phyloP scores from a whole-genome alignment of 2,797 vertebrate species.

The Thaleichthys pacificus region DNA sequence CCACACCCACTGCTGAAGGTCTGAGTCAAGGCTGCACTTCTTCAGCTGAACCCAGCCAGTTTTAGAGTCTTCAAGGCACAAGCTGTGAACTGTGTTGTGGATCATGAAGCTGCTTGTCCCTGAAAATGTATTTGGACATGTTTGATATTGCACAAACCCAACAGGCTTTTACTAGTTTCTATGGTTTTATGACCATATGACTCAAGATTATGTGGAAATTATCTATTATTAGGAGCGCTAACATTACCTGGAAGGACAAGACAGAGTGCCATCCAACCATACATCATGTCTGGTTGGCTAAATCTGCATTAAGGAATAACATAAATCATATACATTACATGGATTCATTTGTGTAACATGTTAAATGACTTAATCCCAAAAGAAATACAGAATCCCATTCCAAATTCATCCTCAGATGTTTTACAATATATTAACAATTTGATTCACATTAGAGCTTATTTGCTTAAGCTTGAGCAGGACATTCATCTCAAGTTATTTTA shows the following conservation, averaged over 20 bases:
- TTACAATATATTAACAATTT: background rate
- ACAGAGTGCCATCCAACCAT: conserved; percentile 65
- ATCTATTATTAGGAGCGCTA: background rate
- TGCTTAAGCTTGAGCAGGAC: background rate
- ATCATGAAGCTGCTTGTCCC: conserved; percentile 67
- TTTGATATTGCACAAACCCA: background rate
- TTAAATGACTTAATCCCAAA: background rate
- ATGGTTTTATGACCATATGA: background rate
- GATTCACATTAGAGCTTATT: background rate
- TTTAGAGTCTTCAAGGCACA: conserved; percentile 68
- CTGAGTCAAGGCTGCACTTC: conserved; percentile 61
- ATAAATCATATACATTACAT: conserved; percentile 2
- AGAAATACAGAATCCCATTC: background rate
- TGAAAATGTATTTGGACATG: conserved; percentile 27
- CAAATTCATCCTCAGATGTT: background rate
- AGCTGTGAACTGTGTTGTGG: conserved; percentile 53
- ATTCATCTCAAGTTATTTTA: background rate
- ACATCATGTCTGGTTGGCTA: conserved; percentile 63
- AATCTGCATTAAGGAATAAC: conserved; percentile 1
- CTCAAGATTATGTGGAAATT: background rate
- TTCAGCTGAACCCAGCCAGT: conserved; percentile 46
- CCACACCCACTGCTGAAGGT: conserved; percentile 76
- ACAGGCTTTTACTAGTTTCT: background rate
- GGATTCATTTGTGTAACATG: background rate
- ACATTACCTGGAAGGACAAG: conserved; percentile 76